A percentile compares a stretch with the other conserved stretches of the same genome.
Evolutionary conservation across 2,797 vertebrate genomes (phyloP).

Genomic region (Benthosema pterotum): DNA sequence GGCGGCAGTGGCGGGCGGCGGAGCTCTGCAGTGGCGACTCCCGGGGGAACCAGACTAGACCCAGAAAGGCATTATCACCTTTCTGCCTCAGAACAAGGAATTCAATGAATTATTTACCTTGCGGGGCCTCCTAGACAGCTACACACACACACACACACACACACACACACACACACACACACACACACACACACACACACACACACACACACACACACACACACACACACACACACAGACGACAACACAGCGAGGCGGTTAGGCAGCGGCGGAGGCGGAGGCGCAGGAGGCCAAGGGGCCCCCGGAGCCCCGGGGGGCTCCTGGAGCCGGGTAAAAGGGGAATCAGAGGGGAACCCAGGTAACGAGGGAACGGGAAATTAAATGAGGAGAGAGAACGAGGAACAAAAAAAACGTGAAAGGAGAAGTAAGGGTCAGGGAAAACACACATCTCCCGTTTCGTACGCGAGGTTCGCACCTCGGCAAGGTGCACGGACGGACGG

Average conservation of each 20-base stretch:
- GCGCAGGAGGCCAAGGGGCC: constrained; percentile 55
- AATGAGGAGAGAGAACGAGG: constrained; percentile 41
- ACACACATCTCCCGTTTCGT: constrained; percentile 31
- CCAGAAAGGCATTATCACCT: constrained; percentile 79
- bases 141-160: too few relatives aligned
- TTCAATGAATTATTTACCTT: constrained; percentile 76
- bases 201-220: too few relatives aligned
- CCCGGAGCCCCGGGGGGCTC: constrained; percentile 1
- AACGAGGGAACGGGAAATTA: constrained; percentile 66
- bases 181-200: too few relatives aligned
- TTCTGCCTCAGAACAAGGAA: constrained; percentile 67
- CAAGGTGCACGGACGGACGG: constrained; percentile 19
- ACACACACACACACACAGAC: too few relatives aligned
- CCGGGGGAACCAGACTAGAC: constrained; percentile 57
- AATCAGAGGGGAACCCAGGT: constrained; percentile 58
- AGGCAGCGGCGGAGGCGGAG: constrained; percentile 37
- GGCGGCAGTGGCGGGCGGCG: constrained; percentile 9
- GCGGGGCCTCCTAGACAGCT: constrained; percentile 57
- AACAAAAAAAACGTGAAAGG: constrained; percentile 47
- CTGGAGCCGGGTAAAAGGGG: constrained; percentile 24
- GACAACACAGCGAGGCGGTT: constrained; percentile 59
- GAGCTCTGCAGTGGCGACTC: constrained; percentile 47
- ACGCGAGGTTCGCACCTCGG: constrained; percentile 24
- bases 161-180: too few relatives aligned
- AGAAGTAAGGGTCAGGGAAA: constrained; percentile 58